Conservation (phyloP, 92 coral and sea anemone species). For the Porites cylindrica region DNA sequence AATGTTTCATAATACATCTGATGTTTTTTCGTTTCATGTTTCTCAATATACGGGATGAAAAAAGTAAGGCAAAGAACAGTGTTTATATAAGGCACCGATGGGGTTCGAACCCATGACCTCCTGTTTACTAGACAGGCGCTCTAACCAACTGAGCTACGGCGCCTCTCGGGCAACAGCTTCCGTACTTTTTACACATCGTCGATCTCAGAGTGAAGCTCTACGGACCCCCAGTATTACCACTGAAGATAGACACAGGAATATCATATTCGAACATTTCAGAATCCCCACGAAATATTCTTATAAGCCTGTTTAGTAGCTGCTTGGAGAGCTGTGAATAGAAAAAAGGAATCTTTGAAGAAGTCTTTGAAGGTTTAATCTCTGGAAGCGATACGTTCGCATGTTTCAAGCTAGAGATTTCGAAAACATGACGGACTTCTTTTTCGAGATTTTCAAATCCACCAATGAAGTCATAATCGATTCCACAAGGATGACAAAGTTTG, state of each 20-base stretch:
- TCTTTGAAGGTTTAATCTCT: slow-evolving; percentile 39
- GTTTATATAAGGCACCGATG: neutral
- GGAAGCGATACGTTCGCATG: slow-evolving; percentile 56
- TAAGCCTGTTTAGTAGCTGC: slow-evolving; percentile 36
- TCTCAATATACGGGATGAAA: too few species aligned
- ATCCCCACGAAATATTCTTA: slow-evolving; percentile 53
- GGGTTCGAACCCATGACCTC: slow-evolving; percentile 76
- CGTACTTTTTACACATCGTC: too few species aligned
- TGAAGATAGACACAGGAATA: neutral
- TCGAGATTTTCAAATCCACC: slow-evolving; percentile 68
- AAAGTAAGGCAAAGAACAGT: too few species aligned
- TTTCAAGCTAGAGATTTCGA: slow-evolving; percentile 47
- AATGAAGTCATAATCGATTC: slow-evolving; percentile 64
- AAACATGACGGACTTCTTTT: slow-evolving; percentile 51
- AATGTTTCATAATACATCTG: too few species aligned
- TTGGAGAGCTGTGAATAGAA: slow-evolving; percentile 51
- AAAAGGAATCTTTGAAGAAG: neutral
- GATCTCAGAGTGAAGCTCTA: too few species aligned
- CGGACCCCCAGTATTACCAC: neutral
- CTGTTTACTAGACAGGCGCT: slow-evolving; percentile 83
- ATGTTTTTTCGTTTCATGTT: too few species aligned
- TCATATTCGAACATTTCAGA: slow-evolving; percentile 74
- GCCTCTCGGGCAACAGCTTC: neutral
- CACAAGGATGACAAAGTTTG: slow-evolving; percentile 70
- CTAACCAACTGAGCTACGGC: slow-evolving; percentile 77